Percentiles rank a stretch among this genome's conserved stretches.
These are phyloP conservation scores for Lethenteron reissneri DNA, from an alignment of 2,113 vertebrate genomes.

Conservation along the genomic window DNA sequence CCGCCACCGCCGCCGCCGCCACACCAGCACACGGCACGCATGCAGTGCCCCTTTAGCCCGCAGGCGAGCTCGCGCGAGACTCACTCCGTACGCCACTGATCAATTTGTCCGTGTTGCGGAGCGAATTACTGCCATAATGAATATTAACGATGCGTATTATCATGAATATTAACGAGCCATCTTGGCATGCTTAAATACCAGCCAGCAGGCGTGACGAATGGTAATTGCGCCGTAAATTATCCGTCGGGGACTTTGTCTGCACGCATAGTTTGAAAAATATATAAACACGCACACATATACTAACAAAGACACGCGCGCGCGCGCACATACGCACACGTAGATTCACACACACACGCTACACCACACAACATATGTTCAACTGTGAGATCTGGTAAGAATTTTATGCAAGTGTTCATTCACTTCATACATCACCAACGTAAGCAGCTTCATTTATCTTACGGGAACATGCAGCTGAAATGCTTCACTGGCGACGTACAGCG, in stretches of 20 bases:
- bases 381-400: no score
- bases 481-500: no score
- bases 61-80: no score
- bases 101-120: neutral
- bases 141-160: constrained; percentile 4
- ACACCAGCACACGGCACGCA: no score
- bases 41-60: no score
- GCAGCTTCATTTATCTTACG: no score
- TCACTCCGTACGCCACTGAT: no score
- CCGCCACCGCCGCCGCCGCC: no score
- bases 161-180: constrained; percentile 7
- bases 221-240: neutral
- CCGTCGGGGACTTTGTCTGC: neutral
- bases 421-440: no score
- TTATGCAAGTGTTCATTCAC: no score
- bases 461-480: no score
- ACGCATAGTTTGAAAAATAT: neutral
- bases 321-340: neutral
- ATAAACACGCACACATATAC: neutral
- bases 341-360: neutral
- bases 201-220: constrained; percentile 1
- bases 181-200: constrained; percentile 5
- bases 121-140: constrained; percentile 5
- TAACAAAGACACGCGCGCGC: neutral
- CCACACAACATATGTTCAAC: no score